phyloP scores from a whole-genome alignment of 1,140 invertebrate species.

The Eupeodes corollae region DNA sequence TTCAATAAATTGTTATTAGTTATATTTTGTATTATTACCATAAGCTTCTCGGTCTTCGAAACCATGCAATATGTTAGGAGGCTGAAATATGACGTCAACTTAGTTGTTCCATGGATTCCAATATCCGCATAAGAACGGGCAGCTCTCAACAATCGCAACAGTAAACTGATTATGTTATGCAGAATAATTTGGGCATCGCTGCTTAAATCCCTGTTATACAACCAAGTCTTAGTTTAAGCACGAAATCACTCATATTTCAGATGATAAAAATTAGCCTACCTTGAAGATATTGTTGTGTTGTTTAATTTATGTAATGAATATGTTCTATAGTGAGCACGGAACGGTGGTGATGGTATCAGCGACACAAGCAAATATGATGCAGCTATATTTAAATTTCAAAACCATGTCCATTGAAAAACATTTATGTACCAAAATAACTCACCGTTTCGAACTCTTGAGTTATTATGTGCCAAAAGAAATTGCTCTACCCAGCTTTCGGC shows the following conservation, averaged over 20 bases:
- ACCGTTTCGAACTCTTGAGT: slow-evolving; percentile 74
- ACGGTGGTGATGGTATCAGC: slow-evolving; percentile 75
- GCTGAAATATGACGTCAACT: slow-evolving; percentile 84
- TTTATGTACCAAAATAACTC: slow-evolving; percentile 10
- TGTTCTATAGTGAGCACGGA: slow-evolving; percentile 69
- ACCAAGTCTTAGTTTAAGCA: background rate
- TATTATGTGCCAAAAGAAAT: slow-evolving; percentile 73
- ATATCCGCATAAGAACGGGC: slow-evolving; percentile 78
- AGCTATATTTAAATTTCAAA: slow-evolving; percentile 41
- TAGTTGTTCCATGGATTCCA: slow-evolving; percentile 74
- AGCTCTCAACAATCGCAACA: slow-evolving; percentile 63
- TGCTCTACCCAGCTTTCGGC: slow-evolving; percentile 83
- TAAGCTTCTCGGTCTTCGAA: slow-evolving; percentile 79
- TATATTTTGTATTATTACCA: slow-evolving; percentile 49
- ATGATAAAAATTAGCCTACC: background rate
- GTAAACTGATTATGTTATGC: slow-evolving; percentile 74
- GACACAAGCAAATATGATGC: slow-evolving; percentile 78
- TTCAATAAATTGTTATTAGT: background rate
- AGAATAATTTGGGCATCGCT: slow-evolving; percentile 65
- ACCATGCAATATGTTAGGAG: slow-evolving; percentile 82
- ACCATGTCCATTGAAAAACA: background rate
- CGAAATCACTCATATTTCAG: too few species aligned
- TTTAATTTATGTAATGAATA: slow-evolving; percentile 30
- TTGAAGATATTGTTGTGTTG: too few species aligned
- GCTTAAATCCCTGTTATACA: slow-evolving; percentile 38